Percentiles rank a stretch among this genome's conserved stretches.
Conservation (phyloP, 2,797 vertebrate genomes). For the Chiloscyllium punctatum region DNA sequence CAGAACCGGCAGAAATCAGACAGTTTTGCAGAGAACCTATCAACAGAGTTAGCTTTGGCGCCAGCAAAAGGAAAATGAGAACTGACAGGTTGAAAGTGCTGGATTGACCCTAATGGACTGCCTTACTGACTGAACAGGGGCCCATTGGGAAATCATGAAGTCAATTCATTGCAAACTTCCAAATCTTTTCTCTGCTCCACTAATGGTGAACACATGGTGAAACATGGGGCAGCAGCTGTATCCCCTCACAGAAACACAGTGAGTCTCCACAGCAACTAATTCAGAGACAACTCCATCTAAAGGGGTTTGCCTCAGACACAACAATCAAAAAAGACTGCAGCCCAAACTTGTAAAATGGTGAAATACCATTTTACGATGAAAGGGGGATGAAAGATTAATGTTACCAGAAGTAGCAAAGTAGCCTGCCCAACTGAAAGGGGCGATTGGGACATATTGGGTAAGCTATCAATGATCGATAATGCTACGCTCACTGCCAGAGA, state of each 20-base stretch:
- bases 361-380: neutral
- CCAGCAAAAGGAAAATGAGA: neutral
- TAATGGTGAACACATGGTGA: conserved; percentile 25
- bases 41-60: neutral
- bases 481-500: neutral
- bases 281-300: neutral
- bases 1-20: neutral
- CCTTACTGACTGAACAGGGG: neutral
- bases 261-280: neutral
- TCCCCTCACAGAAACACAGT: neutral
- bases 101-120: conserved; percentile 12
- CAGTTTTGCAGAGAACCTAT: neutral
- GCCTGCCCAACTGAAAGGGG: neutral
- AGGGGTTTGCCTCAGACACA: neutral
- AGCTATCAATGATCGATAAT: neutral
- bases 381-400: neutral
- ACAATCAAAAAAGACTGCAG: neutral
- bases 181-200: neutral
- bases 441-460: too few relatives aligned
- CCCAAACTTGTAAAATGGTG: neutral
- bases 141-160: neutral
- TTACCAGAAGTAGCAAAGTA: neutral
- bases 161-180: neutral
- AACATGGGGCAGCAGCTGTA: neutral
- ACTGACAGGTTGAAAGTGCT: neutral